phyloP scores from a whole-genome alignment of 2,797 vertebrate genomes.

The Xenops minutus region DNA sequence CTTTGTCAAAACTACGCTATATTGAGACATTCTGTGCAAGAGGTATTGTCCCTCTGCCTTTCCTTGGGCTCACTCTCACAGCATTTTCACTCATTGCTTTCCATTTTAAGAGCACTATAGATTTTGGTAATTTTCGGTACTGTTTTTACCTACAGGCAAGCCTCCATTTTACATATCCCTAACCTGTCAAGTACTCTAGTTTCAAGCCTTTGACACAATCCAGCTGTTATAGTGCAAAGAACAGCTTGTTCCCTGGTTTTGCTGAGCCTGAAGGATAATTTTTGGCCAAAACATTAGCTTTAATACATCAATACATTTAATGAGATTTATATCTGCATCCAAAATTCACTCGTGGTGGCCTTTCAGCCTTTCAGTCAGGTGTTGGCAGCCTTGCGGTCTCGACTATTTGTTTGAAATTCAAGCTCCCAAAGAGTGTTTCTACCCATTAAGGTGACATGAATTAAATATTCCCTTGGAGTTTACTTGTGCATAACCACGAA shows the following conservation, averaged over 20 bases:
- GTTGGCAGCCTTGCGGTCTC: neutral
- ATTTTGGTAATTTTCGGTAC: neutral
- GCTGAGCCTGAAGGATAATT: conserved; percentile 21
- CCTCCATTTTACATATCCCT: neutral
- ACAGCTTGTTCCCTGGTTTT: conserved; percentile 39
- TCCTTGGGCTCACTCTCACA: neutral
- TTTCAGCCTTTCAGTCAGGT: conserved; percentile 38
- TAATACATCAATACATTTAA: conserved; percentile 49
- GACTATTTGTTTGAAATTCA: conserved; percentile 30
- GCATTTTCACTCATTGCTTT: neutral
- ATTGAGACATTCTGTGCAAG: neutral
- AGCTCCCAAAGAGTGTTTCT: neutral
- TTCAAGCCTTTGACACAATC: conserved; percentile 19
- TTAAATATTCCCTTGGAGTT: conserved; percentile 15
- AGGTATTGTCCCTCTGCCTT: neutral
- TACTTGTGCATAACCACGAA: neutral
- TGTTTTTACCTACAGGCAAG: neutral
- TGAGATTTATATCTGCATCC: conserved; percentile 51
- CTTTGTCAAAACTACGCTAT: neutral
- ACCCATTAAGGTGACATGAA: neutral
- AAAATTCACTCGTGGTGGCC: neutral
- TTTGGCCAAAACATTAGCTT: conserved; percentile 37
- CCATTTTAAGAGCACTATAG: neutral
- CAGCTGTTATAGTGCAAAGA: conserved; percentile 22
- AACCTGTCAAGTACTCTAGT: neutral